Percentiles rank a stretch among this genome's conserved stretches.
Evolutionary conservation across 2,113 vertebrate genomes (phyloP).

Genomic region (Hylia prasina): DNA sequence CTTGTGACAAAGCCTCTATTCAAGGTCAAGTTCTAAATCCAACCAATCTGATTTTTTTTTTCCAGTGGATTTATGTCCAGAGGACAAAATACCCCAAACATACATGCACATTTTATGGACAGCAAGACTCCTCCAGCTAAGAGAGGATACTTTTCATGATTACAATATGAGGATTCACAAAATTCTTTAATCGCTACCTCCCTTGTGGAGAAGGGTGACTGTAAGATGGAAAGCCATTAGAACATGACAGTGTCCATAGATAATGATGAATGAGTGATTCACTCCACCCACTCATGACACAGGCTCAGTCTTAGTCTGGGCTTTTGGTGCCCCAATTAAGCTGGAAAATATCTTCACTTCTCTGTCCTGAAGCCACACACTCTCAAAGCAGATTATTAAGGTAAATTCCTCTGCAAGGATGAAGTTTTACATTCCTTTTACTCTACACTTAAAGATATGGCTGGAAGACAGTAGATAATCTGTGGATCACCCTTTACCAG

Average conservation of each 20-base stretch:
- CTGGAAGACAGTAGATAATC: neutral
- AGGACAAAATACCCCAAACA: neutral
- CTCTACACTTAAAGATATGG: neutral
- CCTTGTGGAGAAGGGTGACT: neutral
- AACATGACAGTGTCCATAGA: neutral
- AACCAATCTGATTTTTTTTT: neutral
- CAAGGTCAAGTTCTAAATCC: neutral
- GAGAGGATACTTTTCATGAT: neutral
- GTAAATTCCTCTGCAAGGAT: neutral
- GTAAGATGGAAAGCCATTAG: neutral
- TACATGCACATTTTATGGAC: neutral
- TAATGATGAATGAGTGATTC: neutral
- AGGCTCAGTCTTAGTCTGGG: neutral
- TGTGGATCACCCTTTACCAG: neutral
- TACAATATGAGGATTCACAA: neutral
- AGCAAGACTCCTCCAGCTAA: rapidly evolving
- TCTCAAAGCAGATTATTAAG: neutral
- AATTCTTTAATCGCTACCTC: neutral
- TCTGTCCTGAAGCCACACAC: neutral
- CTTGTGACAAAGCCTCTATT: neutral
- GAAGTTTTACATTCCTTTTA: neutral
- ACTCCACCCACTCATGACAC: neutral
- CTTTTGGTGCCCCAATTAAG: neutral
- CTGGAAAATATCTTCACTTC: neutral
- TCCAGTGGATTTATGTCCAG: neutral